phyloP scores from a whole-genome alignment of 2,797 vertebrate genomes.

The Chrysocyon brachyurus region DNA sequence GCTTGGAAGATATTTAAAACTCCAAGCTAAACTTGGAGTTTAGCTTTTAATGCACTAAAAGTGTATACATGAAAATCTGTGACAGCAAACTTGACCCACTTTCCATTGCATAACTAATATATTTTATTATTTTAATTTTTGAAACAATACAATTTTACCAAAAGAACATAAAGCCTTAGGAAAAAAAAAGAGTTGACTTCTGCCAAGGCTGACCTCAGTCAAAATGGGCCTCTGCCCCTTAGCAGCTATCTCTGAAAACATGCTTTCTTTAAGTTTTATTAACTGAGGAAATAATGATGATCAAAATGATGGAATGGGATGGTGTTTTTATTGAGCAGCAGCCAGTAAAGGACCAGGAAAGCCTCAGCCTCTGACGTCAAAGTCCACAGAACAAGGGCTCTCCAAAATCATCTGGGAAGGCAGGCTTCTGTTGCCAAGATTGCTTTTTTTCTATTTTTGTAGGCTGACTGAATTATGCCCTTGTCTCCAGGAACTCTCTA shows the following conservation, averaged over 20 bases:
- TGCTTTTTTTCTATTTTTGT: conserved; percentile 21
- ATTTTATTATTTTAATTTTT: conserved; percentile 68
- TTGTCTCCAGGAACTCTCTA: conserved; percentile 85
- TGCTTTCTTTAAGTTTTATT: conserved; percentile 78
- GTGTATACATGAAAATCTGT: background rate
- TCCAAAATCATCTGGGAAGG: conserved; percentile 71
- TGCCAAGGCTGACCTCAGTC: conserved; percentile 67
- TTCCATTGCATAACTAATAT: conserved; percentile 36
- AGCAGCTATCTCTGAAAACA: conserved; percentile 72
- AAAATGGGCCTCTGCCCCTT: conserved; percentile 68
- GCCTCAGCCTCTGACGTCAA: conserved; percentile 68
- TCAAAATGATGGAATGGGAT: conserved; percentile 77
- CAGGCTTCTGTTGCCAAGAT: conserved; percentile 78
- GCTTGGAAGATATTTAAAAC: conserved; percentile 60
- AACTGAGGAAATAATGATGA: conserved; percentile 76
- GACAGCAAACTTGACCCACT: background rate
- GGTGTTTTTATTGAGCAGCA: conserved; percentile 83
- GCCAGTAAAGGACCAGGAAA: conserved; percentile 69
- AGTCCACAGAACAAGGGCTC: conserved; percentile 66
- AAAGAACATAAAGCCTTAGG: conserved; percentile 39
- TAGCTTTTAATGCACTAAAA: conserved; percentile 65
- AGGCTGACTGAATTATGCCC: conserved; percentile 83
- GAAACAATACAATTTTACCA: conserved; percentile 20
- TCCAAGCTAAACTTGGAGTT: conserved; percentile 17
- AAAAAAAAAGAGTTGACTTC: conserved; percentile 16